Percentiles rank a stretch among this genome's conserved stretches.
phyloP scores from a whole-genome alignment of 2,888 invertebrate species.

The Agonopterix heracliana region DNA sequence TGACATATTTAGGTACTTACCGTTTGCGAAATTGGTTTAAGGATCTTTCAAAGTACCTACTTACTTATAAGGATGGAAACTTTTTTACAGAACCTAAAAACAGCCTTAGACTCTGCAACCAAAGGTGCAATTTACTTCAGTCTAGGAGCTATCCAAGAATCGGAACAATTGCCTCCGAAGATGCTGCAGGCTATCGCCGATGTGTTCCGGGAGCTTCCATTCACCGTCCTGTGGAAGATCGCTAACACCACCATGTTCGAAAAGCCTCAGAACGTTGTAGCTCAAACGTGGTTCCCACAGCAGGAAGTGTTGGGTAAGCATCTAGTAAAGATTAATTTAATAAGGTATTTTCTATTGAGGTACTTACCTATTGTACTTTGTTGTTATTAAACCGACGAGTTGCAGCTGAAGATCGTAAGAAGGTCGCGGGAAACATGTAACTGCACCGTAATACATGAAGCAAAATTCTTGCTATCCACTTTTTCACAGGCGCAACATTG shows the following conservation, averaged over 20 bases:
- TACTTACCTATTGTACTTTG: no score
- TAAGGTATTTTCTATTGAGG: background rate
- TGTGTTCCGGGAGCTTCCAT: constrained; percentile 65
- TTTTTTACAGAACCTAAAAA: constrained; percentile 46
- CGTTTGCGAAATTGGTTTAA: no score
- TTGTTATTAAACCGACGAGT: no score
- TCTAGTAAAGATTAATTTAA: background rate
- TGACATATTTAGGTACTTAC: no score
- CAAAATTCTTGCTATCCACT: no score
- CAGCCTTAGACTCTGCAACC: constrained; percentile 47
- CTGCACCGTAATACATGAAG: no score
- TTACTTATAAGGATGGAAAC: no score
- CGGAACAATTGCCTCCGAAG: constrained; percentile 51
- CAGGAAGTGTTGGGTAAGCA: constrained; percentile 70
- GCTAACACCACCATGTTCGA: constrained; percentile 55
- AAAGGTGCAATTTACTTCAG: constrained; percentile 70
- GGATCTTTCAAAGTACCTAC: no score
- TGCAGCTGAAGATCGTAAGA: no score
- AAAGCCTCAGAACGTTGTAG: constrained; percentile 59
- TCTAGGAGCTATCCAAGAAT: constrained; percentile 66
- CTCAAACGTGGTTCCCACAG: constrained; percentile 72
- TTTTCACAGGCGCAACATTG: no score
- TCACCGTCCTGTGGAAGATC: constrained; percentile 72
- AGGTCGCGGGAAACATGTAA: no score
- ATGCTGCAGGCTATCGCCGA: constrained; percentile 54